A percentile compares a stretch with the other conserved stretches of the same genome.
phyloP scores from a whole-genome alignment of 2,797 vertebrate genomes.

The Podargus strigoides region DNA sequence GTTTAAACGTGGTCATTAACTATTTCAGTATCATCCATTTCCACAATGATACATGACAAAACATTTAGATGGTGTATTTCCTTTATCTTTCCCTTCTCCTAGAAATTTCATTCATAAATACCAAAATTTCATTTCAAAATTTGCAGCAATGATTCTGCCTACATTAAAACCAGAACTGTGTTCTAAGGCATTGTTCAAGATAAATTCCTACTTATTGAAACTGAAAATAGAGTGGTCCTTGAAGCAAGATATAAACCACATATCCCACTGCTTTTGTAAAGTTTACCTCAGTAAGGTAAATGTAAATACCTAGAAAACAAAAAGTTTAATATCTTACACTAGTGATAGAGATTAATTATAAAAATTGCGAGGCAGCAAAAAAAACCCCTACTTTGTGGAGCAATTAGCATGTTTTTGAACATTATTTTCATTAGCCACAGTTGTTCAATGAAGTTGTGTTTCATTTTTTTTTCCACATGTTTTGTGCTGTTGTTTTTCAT shows the following conservation, averaged over 20 bases:
- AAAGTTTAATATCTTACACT: neutral
- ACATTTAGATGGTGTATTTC: neutral
- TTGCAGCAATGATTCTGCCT: neutral
- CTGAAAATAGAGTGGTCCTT: neutral
- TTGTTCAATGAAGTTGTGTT: neutral
- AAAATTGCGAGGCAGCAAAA: neutral
- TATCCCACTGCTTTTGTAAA: neutral
- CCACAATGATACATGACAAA: neutral
- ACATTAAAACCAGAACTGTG: neutral
- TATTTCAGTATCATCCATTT: neutral
- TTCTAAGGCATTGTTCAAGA: neutral
- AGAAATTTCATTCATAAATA: neutral
- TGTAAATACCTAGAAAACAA: neutral
- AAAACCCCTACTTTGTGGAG: neutral
- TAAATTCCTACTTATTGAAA: neutral
- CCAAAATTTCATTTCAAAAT: neutral
- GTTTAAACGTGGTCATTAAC: neutral
- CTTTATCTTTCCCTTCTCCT: neutral
- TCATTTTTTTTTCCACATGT: rapidly evolving
- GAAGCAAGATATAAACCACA: neutral
- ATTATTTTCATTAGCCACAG: neutral
- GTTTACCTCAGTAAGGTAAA: neutral
- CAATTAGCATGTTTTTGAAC: neutral
- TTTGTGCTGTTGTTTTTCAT: neutral
- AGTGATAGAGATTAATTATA: neutral